Conservation (phyloP, 2,113 vertebrate species). For the Muntiacus reevesi region DNA sequence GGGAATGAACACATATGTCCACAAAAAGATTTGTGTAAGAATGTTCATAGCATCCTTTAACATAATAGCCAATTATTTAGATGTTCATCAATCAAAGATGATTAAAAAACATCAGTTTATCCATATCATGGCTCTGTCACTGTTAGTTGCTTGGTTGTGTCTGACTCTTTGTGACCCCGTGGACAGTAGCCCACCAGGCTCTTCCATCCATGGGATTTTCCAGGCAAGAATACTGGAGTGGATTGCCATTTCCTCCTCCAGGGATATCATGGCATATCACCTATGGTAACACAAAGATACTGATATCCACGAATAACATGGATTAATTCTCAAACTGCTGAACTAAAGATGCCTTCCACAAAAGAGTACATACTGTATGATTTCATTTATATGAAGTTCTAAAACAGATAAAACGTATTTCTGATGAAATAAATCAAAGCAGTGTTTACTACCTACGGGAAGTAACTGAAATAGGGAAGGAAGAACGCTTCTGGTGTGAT, state of each 20-base stretch:
- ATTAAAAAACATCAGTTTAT: neutral
- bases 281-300: neutral
- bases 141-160: rapidly evolving
- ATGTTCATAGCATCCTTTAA: neutral
- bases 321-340: neutral
- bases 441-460: neutral
- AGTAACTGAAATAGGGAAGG: neutral
- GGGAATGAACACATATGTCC: neutral
- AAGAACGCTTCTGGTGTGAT: neutral
- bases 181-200: neutral
- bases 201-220: neutral
- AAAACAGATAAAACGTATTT: neutral
- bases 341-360: neutral
- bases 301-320: neutral
- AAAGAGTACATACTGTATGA: neutral
- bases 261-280: neutral
- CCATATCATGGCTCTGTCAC: neutral
- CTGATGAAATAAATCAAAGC: neutral
- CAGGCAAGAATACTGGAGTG: neutral
- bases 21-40: neutral
- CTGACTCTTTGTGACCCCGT: neutral
- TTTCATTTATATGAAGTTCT: neutral
- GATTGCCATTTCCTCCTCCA: neutral
- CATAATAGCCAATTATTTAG: neutral
- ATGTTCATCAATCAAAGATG: neutral